Evolutionary conservation across 2,113 vertebrate genomes (phyloP).

Genomic region (Chitala chitala): DNA sequence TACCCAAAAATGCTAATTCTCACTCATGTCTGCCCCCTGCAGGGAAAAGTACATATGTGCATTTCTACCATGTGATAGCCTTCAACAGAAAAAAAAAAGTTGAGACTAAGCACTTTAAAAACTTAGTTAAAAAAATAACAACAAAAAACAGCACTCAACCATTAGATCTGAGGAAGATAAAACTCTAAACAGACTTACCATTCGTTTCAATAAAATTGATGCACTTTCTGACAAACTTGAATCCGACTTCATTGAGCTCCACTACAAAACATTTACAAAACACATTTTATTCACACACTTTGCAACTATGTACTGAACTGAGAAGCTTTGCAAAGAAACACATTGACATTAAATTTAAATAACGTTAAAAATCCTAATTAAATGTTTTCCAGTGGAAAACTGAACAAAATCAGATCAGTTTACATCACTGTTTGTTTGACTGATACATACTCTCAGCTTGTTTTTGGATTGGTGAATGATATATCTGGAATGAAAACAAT

Average conservation of each 20-base stretch:
- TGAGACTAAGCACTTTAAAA: no score
- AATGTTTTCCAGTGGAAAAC: background rate
- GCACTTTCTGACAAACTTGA: conserved; percentile 91
- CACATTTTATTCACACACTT: background rate
- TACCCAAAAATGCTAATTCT: background rate
- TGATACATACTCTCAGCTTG: conserved; percentile 89
- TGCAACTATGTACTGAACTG: background rate
- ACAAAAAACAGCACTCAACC: background rate
- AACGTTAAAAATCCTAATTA: no score
- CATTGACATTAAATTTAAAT: no score
- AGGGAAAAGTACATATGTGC: conserved; percentile 26
- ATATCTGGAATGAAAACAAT: conserved; percentile 76
- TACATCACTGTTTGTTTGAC: background rate
- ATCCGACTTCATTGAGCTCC: conserved; percentile 91
- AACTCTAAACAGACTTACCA: conserved; percentile 59
- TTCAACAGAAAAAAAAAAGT: background rate
- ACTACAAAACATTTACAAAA: conserved; percentile 58
- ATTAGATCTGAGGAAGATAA: background rate
- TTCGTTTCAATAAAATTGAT: conserved; percentile 86
- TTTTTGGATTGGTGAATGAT: conserved; percentile 93
- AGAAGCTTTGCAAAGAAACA: no score
- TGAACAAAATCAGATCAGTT: background rate
- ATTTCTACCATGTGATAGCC: background rate
- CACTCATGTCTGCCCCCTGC: conserved; percentile 45
- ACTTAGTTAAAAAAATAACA: no score